Conservation (phyloP, 2,797 vertebrate species). For the Pangasius macronema region DNA sequence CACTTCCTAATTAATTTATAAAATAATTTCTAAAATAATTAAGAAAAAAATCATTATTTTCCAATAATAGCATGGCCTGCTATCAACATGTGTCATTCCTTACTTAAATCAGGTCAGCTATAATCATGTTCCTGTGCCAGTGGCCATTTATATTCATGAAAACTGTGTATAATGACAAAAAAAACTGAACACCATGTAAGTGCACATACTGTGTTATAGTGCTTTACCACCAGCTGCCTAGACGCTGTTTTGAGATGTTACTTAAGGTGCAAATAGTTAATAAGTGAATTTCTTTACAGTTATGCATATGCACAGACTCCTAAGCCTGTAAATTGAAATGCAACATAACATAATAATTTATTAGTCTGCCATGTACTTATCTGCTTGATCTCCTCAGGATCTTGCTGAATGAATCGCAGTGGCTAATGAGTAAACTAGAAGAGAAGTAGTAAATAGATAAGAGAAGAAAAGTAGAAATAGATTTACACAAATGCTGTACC, state of each 20-base stretch:
- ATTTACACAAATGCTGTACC: background rate
- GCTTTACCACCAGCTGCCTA: background rate
- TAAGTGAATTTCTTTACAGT: background rate
- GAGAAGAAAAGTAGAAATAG: too few species aligned
- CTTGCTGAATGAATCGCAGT: background rate
- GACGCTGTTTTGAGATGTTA: background rate
- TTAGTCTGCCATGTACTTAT: background rate
- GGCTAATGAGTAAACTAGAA: background rate
- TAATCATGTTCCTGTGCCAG: background rate
- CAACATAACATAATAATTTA: background rate
- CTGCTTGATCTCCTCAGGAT: background rate
- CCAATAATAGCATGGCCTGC: background rate
- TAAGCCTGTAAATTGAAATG: background rate
- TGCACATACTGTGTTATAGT: background rate
- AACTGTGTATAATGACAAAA: background rate
- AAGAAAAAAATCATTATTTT: background rate
- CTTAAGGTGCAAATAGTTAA: background rate
- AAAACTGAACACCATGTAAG: background rate
- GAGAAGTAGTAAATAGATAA: background rate
- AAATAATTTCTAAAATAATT: background rate
- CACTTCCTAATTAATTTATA: background rate
- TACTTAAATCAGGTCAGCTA: background rate
- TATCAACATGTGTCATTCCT: background rate
- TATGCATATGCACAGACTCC: background rate
- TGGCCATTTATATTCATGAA: background rate